Evolutionary conservation across 2,113 vertebrate species (phyloP).

Genomic region (Calonectris borealis): DNA sequence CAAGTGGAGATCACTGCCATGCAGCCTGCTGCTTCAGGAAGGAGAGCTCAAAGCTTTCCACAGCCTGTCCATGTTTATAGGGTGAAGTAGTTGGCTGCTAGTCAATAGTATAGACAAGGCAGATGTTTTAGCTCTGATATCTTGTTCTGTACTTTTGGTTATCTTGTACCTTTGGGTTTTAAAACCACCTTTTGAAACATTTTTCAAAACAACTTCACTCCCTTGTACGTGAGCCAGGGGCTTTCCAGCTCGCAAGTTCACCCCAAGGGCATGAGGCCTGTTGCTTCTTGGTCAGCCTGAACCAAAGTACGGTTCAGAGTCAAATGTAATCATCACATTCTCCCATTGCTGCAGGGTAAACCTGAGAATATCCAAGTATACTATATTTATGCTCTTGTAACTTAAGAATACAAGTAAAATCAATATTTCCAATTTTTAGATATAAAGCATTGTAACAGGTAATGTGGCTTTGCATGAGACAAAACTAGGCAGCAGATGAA

Average conservation of each 20-base stretch:
- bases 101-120: background rate
- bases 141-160: background rate
- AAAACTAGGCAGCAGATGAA: background rate
- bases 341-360: background rate
- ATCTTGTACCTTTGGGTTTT: background rate
- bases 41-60: background rate
- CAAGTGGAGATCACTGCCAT: background rate
- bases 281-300: background rate
- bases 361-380: background rate
- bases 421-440: background rate
- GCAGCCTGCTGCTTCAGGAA: background rate
- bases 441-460: background rate
- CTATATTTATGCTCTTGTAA: background rate
- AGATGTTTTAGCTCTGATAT: background rate
- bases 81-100: background rate
- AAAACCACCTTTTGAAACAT: background rate
- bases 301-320: background rate
- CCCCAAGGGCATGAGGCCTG: background rate
- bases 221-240: background rate
- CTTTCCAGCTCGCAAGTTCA: background rate
- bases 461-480: background rate
- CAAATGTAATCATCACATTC: background rate
- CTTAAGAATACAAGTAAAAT: background rate
- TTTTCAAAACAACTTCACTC: background rate
- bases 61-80: background rate